phyloP scores from a whole-genome alignment of 2,113 vertebrate species.

The Scopus umbretta region DNA sequence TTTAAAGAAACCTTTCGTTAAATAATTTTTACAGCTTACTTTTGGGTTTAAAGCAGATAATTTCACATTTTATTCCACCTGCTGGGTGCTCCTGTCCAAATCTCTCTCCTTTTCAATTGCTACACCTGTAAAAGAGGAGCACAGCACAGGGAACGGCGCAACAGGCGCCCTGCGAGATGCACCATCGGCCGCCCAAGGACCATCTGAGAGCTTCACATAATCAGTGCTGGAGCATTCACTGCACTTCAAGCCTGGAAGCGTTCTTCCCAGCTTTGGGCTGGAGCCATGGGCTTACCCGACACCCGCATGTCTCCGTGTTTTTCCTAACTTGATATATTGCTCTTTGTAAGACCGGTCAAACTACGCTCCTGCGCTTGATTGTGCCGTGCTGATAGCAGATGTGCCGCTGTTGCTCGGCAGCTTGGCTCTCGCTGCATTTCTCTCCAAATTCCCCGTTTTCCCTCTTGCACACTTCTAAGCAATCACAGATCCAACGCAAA shows the following conservation, averaged over 20 bases:
- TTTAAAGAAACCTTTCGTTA: not conserved
- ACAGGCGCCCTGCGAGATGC: fast-evolving
- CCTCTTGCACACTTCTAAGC: not conserved
- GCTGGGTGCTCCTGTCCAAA: not conserved
- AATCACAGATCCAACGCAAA: not conserved
- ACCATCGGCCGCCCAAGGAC: fast-evolving
- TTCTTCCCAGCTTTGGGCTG: not conserved
- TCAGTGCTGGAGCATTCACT: not conserved
- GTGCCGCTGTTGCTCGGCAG: not conserved
- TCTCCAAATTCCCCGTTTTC: not conserved
- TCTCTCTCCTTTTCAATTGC: not conserved
- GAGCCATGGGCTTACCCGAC: fast-evolving
- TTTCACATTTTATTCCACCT: not conserved
- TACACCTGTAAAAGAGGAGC: not conserved
- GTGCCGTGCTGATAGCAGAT: fast-evolving
- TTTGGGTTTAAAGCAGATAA: not conserved
- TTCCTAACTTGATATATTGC: not conserved
- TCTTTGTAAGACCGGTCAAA: not conserved
- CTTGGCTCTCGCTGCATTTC: not conserved
- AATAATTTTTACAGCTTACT: not conserved
- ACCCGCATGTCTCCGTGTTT: fast-evolving
- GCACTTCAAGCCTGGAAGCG: not conserved
- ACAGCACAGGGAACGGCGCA: not conserved
- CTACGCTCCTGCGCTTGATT: not conserved
- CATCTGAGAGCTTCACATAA: fast-evolving